Base-by-base conservation (phyloP, 2,888 invertebrate species). In the Diaperis boleti region DNA sequence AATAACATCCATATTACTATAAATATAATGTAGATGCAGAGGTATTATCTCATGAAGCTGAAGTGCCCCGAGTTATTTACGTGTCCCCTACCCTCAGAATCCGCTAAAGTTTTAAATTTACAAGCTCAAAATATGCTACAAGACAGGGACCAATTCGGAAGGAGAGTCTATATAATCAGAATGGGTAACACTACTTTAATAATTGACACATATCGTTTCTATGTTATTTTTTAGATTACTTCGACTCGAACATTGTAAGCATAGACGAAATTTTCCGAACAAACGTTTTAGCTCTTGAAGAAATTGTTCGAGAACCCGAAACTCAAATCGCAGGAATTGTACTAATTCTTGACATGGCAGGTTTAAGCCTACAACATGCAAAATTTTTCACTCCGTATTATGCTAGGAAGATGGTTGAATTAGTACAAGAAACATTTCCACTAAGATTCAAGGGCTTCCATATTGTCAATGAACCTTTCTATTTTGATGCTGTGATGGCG, bases 311-410 rank as follows among this genome's bases (percentile, higher is more conserved):
- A 66, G 85, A 85, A 54, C 83, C 84, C 49, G 84, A 84, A 69
- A 84, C 84, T 0, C 87, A 87, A 78, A 82, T 87, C 14, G 82
- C 82, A 33, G 87, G 86, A 1, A 89, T 92, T 0, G 76, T 79
- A 20, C 77, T 82, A 31, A 70, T 83, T 37, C 65, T 82, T 60
- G 81, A 81, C 70, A 78, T 83, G 82, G 75, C 81, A 52, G 80
- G 83, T 35, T 75, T 85, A 11, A 82, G 82, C 59, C 74, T 84
- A 62, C 81, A 82, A 52, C 85, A 85, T 69, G 82, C 83, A 33
- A 81, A 82, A 67, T 82, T 83, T 73, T 81, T 84, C 64, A 83
- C 84, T 7, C 84, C 84, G 1, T 82, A 83, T 72, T 82, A 84
- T 63, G 82, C 73, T 8, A 72, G 69, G 50, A 72, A 79, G 65